Conservation (phyloP, 2,113 vertebrate genomes). For the Pollimyrus isidori region DNA sequence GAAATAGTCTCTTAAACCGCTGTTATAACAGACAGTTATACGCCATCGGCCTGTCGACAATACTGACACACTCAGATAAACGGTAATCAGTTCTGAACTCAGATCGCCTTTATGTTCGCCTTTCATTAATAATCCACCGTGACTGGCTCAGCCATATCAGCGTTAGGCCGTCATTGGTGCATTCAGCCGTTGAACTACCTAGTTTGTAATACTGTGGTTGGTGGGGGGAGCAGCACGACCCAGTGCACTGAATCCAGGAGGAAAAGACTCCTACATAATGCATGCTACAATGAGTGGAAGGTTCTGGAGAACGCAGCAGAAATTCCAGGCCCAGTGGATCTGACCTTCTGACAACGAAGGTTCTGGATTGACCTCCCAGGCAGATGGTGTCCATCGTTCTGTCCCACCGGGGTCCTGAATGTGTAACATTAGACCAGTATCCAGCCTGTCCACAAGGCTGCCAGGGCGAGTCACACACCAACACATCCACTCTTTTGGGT, state of each 20-base stretch:
- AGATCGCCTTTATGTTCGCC: background rate
- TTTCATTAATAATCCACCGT: background rate
- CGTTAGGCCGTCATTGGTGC: background rate
- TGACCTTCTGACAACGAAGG: background rate
- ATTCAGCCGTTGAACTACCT: constrained; percentile 56
- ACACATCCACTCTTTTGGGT: background rate
- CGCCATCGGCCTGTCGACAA: background rate
- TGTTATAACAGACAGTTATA: background rate
- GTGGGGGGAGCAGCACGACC: background rate
- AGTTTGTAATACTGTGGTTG: constrained; percentile 61
- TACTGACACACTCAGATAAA: background rate
- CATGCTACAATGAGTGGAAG: background rate
- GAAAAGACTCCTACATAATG: constrained; percentile 23
- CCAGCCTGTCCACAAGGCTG: background rate
- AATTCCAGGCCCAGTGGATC: background rate
- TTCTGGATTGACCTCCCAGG: background rate
- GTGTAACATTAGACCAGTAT: background rate
- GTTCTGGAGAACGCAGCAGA: background rate
- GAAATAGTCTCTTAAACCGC: background rate
- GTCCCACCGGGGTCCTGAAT: background rate
- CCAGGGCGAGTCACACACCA: background rate
- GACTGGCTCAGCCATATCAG: background rate
- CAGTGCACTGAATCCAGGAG: constrained; percentile 54
- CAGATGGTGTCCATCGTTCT: background rate
- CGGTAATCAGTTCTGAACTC: background rate